Evolutionary conservation across 2,113 vertebrate species (phyloP), one percentile per base, ranked within the genome.

Genomic region (Dissostichus mawsoni): DNA sequence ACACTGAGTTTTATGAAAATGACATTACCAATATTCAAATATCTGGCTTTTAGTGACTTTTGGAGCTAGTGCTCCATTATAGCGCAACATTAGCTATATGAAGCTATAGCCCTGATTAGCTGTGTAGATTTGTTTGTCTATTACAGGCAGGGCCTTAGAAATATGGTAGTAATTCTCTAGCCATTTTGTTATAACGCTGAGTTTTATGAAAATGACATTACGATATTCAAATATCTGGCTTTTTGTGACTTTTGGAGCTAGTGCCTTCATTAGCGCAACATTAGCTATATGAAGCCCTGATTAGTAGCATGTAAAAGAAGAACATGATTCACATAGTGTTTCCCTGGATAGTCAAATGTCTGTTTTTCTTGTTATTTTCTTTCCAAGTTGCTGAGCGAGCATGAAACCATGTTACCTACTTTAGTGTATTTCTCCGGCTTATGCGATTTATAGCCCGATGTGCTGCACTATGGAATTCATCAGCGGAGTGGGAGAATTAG

Each of bases 401-500:
- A 69, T 62, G 63, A 87, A 67, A 73, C 53, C 50, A 23, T 3
- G 44, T 66, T 48, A 23, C 68, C 66, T 57, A 7, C 69, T 41
- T 41, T 41, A 41, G 36, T 25, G 55, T 68, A 59, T 87, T 87
- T 83, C 48, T 61, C 47, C 9, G 87, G 85, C 67, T 90, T 89
- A 89, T 82, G 65, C 18, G 78, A 86, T 84, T 90, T 71, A 68
- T n/a, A 56, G 45, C 17, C 62, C 41, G 1, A 51, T 5, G 57
- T 65, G 71, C 23, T 1, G 47, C 57, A 2, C 63, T 14, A 12
- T 76, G 78, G 72, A 65, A 83, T 85, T 89, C 82, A 91, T 92
- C 88, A 89, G 71, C 69, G 51, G 70, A 82, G 87, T 90, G 87
- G 87, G 90, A 90, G 92, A 91, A 91, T 92, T 89, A 92, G 50